Evolutionary conservation across 2,113 vertebrate species (phyloP), one percentile per base, ranked within the genome.

Genomic region (Rhynchopsitta pachyrhyncha): DNA sequence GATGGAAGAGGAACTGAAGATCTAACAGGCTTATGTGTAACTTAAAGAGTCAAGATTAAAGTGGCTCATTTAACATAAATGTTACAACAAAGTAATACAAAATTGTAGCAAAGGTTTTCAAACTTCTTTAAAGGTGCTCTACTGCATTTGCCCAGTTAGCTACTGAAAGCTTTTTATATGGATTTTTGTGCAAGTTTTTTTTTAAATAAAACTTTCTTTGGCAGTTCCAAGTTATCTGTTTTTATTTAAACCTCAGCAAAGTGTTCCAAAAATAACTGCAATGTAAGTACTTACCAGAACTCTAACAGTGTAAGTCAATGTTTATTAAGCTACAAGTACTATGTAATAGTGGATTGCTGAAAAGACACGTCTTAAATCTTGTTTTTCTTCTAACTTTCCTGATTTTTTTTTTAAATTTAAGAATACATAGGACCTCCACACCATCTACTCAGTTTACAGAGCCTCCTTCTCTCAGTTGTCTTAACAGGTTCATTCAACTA

Each of bases 181-280:
- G 60, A 86, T 90, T 94, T 93, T 70, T 94, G 64, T 81, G 46
- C 23, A 68, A 86, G 41, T 9, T 8, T 13, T 79, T 60, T 88
- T 90, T 71, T 3, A 50, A 90, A 86, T 41, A 93, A 80, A 93
- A 69, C 25, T 71, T 86, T 74, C 12, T 83, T 78, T 77, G 52
- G 41, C 49, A 73, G 46, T 67, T 96, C 47, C 35, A 95, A 86
- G 39, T 69, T 88, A 33, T 82, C 76, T 92, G 18, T n/a, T 92
- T 93, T 95, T 76, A 93, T 73, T 78, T 85, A 94, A 77, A 64
- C 35, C 35, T 92, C 81, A 90, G 53, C 49, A 60, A 68, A 88
- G 20, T 81, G 46, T 81, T 93, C 91, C 82, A 96, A 89, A 91
- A 90, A 93, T 86, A 97, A 85, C 85, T 85, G 15, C 37, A 94